Evolutionary conservation across 2,113 vertebrate species (phyloP), one percentile per base, ranked within the genome.

Genomic region (Prietella phreatophila): DNA sequence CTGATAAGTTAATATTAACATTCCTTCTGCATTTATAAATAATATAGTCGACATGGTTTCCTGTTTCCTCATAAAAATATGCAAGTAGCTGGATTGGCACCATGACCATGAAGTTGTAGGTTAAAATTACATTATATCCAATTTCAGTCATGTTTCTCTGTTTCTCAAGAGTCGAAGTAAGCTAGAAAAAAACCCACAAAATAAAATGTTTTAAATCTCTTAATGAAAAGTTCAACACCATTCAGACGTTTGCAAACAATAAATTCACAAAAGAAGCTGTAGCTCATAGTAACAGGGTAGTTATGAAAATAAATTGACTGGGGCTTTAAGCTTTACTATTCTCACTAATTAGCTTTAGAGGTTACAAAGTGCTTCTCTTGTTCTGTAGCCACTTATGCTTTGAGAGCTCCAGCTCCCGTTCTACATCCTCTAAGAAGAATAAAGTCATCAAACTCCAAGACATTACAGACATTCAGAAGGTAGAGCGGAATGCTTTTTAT

Each of bases 381-480:
- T 27, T 85, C 83, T 50, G 75, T 89, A 99, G 98, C 90, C 96
- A 97, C 88, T 88, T 99, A 87, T 99, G 98, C 91, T 99, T 99
- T 9, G 98, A 99, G 91, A 98, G 97, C 92, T 99, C 95, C 89
- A 96, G 94, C 88, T 95, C 98, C 85, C 96, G 96, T 85, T 99
- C 97, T 0, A 95, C 97, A 14, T 98, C 97, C 6, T 97, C 97
- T 36, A 99, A 99, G 93, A 97, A 97, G 93, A 99, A 99, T 92
- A 99, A 99, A 92, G 97, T 99, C 90, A 98, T 99, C 94, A 97
- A 95, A 89, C 94, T 99, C 50, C 85, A 91, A 0, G 98, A 99
- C 88, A 97, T 99, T 91, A 99, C 94, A 0, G 97, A 99, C 91
- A 96, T 99, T 93, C 98, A 99, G 93, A 99, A 99, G 97, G 98